These are phyloP conservation scores for Axis porcinus DNA, from an alignment of 2,113 vertebrate species.

Conservation along the genomic window DNA sequence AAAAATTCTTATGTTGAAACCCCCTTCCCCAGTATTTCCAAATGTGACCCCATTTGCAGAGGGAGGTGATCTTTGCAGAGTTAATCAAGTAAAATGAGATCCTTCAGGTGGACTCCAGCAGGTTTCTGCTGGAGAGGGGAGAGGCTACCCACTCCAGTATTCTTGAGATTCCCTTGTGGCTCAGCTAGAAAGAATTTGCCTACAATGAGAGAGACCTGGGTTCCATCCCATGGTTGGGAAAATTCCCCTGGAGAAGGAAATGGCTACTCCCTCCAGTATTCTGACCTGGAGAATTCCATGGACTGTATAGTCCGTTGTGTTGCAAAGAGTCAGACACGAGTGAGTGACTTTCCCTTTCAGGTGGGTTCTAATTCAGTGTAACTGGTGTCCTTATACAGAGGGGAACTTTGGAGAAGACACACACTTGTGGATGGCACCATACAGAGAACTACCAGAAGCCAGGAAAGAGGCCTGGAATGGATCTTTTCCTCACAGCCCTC, in stretches of 20 bases:
- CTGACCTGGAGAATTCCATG: background rate
- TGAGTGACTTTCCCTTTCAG: background rate
- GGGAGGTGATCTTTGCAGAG: background rate
- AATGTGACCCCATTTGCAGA: background rate
- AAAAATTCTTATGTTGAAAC: background rate
- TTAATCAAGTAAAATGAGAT: background rate
- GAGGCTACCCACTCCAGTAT: background rate
- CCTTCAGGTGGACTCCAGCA: background rate
- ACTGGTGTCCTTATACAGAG: background rate
- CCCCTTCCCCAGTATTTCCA: background rate
- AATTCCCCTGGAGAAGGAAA: background rate
- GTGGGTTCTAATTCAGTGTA: background rate
- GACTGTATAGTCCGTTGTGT: background rate
- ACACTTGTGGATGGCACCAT: accelerated
- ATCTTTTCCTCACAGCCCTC: background rate
- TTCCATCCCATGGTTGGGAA: background rate
- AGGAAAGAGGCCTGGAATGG: background rate
- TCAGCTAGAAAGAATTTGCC: background rate
- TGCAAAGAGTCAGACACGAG: background rate
- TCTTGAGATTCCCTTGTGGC: background rate
- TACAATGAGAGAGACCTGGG: background rate
- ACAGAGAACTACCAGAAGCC: background rate
- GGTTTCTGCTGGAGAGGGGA: background rate
- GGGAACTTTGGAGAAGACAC: background rate
- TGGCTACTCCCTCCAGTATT: background rate